phyloP scores from a whole-genome alignment of 2,888 invertebrate genomes.

The Hoplodrina blanda region DNA sequence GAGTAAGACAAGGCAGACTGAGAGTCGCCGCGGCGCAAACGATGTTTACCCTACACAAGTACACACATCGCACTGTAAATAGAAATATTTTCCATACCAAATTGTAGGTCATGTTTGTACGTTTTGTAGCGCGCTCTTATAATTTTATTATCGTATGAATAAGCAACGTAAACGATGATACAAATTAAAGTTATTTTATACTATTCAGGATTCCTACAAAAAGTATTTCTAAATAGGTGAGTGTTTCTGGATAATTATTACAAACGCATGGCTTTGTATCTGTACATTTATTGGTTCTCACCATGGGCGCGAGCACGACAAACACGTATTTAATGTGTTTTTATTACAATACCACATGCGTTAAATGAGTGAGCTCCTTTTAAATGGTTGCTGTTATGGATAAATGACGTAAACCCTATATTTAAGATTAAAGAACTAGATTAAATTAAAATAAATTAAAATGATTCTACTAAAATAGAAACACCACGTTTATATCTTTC shows the following conservation, averaged over 20 bases:
- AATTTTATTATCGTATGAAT: neutral
- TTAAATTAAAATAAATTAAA: conserved; percentile 1
- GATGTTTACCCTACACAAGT: conserved; percentile 57
- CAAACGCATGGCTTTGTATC: neutral
- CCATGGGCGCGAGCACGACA: too few relatives aligned
- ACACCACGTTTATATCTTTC: conserved; percentile 3
- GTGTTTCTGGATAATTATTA: neutral
- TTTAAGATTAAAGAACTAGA: neutral
- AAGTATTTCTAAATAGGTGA: too few relatives aligned
- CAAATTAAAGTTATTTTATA: too few relatives aligned
- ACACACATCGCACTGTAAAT: conserved; percentile 48
- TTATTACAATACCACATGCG: too few relatives aligned
- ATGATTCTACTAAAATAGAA: conserved; percentile 8
- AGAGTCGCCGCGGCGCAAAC: conserved; percentile 59
- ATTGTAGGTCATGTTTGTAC: conserved; percentile 51
- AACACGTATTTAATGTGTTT: too few relatives aligned
- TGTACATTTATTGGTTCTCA: neutral
- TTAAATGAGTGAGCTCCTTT: too few relatives aligned
- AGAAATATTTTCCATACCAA: conserved; percentile 59
- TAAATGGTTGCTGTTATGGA: neutral
- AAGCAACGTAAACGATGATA: neutral
- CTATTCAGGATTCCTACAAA: neutral
- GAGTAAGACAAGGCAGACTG: conserved; percentile 55
- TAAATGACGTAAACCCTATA: neutral
- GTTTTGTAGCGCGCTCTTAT: conserved; percentile 8